Percentiles rank a stretch among this genome's conserved stretches.
phyloP scores from a whole-genome alignment of 2,888 invertebrate species.

The Hirtodrosophila alboralis region DNA sequence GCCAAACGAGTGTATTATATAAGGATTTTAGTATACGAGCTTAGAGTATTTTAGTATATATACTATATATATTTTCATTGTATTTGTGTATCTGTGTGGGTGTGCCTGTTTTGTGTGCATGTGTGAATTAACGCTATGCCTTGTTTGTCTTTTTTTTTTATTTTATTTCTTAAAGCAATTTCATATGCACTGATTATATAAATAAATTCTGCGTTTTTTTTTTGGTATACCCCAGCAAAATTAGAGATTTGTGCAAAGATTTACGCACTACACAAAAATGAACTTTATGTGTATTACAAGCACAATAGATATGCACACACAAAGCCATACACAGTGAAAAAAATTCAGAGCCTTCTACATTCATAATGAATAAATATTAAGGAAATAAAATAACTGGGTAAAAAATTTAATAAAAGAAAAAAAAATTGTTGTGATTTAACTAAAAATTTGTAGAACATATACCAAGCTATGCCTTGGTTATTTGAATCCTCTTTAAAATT shows the following conservation, averaged over 20 bases:
- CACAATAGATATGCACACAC: constrained; percentile 12
- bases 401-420: too few relatives aligned
- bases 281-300: constrained; percentile 70
- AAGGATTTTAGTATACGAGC: constrained; percentile 37
- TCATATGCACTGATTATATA: constrained; percentile 35
- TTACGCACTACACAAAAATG: constrained; percentile 69
- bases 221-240: constrained; percentile 42
- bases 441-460: too few relatives aligned
- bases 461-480: too few relatives aligned
- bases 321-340: constrained; percentile 2
- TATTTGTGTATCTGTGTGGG: neutral
- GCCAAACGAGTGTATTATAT: constrained; percentile 54
- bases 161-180: constrained; percentile 41
- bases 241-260: constrained; percentile 74
- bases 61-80: constrained; percentile 18
- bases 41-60: too few relatives aligned
- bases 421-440: too few relatives aligned
- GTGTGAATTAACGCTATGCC: constrained; percentile 24
- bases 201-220: neutral
- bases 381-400: too few relatives aligned
- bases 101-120: constrained; percentile 20
- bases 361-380: too few relatives aligned
- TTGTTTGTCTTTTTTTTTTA: constrained; percentile 45
- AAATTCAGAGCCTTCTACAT: too few relatives aligned
- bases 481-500: too few relatives aligned